Percentiles rank a stretch among this genome's conserved stretches.
phyloP scores from a whole-genome alignment of 2,113 vertebrate genomes.

The Zapornia atra region DNA sequence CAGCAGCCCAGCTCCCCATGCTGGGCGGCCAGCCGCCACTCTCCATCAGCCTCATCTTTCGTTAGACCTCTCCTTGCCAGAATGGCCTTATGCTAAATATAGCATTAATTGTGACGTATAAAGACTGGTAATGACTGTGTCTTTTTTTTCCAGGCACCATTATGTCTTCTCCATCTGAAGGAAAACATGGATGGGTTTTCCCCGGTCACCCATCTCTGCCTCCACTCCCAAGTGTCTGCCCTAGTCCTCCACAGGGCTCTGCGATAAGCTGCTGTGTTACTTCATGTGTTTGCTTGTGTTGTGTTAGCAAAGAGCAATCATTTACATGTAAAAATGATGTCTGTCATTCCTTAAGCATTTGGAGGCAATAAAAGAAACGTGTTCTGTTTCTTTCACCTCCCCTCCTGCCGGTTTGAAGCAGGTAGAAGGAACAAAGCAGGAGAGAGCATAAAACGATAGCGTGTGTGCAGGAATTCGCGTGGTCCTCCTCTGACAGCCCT shows the following conservation, averaged over 20 bases:
- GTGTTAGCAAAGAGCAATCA: neutral
- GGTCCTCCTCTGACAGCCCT: neutral
- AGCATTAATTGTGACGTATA: neutral
- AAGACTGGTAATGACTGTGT: neutral
- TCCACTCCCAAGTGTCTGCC: neutral
- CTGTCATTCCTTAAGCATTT: neutral
- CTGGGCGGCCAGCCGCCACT: neutral
- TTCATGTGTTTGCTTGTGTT: neutral
- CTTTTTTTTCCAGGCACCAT: neutral
- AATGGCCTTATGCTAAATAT: accelerated
- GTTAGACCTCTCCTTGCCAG: accelerated
- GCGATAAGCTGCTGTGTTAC: neutral
- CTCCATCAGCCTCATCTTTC: neutral
- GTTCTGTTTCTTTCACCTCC: neutral
- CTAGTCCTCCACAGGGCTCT: neutral
- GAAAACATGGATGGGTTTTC: neutral
- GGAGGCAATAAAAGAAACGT: neutral
- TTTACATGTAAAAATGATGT: neutral
- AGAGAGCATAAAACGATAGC: neutral
- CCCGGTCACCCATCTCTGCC: neutral
- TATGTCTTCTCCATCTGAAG: neutral
- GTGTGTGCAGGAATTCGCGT: accelerated
- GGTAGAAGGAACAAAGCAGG: neutral
- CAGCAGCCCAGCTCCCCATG: neutral
- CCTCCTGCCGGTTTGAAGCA: neutral